A percentile compares a stretch with the other conserved stretches of the same genome.
Conservation (phyloP, 2,113 vertebrate species). For the Chaetodon auriga region DNA sequence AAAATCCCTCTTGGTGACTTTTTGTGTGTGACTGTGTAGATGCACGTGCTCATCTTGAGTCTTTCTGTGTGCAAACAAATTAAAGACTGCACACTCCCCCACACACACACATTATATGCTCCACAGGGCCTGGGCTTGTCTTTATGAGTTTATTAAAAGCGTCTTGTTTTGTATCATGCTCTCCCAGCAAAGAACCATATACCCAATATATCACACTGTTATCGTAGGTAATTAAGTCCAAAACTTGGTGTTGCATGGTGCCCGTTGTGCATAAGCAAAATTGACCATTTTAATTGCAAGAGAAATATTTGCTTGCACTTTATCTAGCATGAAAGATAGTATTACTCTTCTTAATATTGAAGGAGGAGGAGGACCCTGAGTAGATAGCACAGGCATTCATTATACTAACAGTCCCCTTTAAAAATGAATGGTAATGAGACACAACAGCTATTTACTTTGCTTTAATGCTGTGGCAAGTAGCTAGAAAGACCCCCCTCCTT, state of each 20-base stretch:
- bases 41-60: conserved; percentile 52
- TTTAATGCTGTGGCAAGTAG: conserved; percentile 72
- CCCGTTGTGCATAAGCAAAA: conserved; percentile 80
- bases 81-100: conserved; percentile 70
- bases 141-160: conserved; percentile 81
- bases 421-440: conserved; percentile 82
- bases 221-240: conserved; percentile 82
- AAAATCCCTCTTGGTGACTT: conserved; percentile 8
- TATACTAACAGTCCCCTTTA: conserved; percentile 79
- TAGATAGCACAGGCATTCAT: conserved; percentile 71
- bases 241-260: conserved; percentile 66
- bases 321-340: conserved; percentile 75
- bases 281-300: conserved; percentile 81
- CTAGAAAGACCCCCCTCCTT: conserved; percentile 45
- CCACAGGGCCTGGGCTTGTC: conserved; percentile 67
- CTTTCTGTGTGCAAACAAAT: conserved; percentile 70
- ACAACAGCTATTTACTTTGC: conserved; percentile 81
- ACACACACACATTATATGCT: conserved; percentile 73
- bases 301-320: conserved; percentile 76
- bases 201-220: conserved; percentile 78
- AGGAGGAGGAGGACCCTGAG: conserved; percentile 62
- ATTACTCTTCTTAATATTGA: conserved; percentile 77
- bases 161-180: conserved; percentile 78
- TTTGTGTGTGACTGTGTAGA: background rate
- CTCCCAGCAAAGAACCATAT: conserved; percentile 65